Conservation (phyloP, 2,797 vertebrate species). For the Anomalospiza imberbis region DNA sequence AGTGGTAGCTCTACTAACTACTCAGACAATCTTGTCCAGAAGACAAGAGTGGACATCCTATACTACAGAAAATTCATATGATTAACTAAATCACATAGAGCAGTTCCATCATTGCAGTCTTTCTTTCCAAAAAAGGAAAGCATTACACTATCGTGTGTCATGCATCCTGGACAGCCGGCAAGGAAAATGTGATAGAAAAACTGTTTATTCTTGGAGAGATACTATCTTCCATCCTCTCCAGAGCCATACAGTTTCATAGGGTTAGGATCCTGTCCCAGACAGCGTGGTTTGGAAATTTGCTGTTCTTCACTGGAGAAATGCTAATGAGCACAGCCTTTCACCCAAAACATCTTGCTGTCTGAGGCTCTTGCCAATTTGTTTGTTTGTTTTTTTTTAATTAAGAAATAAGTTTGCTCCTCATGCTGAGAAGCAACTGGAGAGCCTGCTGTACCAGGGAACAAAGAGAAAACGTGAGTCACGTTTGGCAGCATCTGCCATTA, state of each 20-base stretch:
- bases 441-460: background rate
- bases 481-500: slow-evolving; percentile 32
- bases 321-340: slow-evolving; percentile 1
- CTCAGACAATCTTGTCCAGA: background rate
- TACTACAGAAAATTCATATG: background rate
- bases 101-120: background rate
- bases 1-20: background rate
- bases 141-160: background rate
- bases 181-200: background rate
- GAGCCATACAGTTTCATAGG: background rate
- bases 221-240: background rate
- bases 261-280: background rate
- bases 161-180: background rate
- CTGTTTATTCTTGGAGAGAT: background rate
- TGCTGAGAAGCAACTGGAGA: slow-evolving; percentile 28
- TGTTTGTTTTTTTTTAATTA: slow-evolving; percentile 50
- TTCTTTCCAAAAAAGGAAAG: background rate
- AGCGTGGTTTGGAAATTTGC: background rate
- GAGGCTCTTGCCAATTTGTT: slow-evolving; percentile 20
- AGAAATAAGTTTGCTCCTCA: slow-evolving; percentile 30
- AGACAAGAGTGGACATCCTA: background rate
- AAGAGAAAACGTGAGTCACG: slow-evolving; percentile 18
- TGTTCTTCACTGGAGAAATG: background rate
- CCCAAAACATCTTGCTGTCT: background rate
- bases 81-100: background rate